phyloP scores from a whole-genome alignment of 2,797 vertebrate species.

The Phoxinus dragarum region DNA sequence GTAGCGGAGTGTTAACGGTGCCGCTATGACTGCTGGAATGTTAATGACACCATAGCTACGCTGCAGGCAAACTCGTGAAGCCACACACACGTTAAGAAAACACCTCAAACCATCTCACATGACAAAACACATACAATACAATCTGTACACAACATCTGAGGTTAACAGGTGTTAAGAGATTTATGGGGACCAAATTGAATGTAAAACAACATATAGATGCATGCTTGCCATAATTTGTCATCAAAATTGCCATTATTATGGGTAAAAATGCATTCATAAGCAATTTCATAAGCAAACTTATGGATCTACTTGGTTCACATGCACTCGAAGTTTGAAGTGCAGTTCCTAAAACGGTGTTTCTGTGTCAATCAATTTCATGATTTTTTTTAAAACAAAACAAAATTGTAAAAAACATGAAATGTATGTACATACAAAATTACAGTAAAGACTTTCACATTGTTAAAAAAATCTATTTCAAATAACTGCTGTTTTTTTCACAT shows the following conservation, averaged over 20 bases:
- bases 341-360: not conserved
- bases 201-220: slow-evolving; percentile 32
- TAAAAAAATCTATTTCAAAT: not conserved
- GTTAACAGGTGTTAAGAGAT: slow-evolving; percentile 47
- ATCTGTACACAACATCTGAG: slow-evolving; percentile 45
- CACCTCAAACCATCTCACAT: slow-evolving; percentile 69
- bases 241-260: not conserved
- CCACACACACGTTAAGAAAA: slow-evolving; percentile 53
- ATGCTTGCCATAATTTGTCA: slow-evolving; percentile 15
- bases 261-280: not conserved
- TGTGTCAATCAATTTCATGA: not conserved
- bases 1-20: slow-evolving; percentile 68
- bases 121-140: slow-evolving; percentile 72
- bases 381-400: not conserved
- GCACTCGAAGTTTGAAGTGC: not conserved
- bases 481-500: not conserved
- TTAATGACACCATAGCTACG: slow-evolving; percentile 72
- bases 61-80: slow-evolving; percentile 65
- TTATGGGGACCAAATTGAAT: slow-evolving; percentile 30
- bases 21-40: slow-evolving; percentile 77
- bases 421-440: not conserved
- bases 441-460: not conserved
- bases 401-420: not conserved
- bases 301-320: not conserved
- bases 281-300: not conserved